These are phyloP conservation scores for Lasiurus cinereus DNA, from an alignment of 2,113 vertebrate species.

Conservation along the genomic window DNA sequence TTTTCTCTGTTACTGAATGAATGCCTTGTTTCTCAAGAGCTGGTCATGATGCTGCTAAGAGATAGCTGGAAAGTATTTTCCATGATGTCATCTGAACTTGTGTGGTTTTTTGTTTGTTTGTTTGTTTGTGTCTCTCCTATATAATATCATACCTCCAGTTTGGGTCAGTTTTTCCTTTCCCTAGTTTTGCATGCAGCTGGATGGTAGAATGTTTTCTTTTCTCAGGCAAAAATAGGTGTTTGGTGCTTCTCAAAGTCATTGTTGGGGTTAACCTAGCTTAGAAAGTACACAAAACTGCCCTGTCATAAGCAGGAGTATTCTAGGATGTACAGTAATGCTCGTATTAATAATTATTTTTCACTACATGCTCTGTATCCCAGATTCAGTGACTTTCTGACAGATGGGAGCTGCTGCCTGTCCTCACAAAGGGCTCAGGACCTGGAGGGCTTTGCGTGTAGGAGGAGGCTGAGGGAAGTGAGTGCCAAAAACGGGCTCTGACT, in stretches of 20 bases:
- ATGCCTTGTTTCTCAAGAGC: slow-evolving; percentile 8
- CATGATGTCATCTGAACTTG: slow-evolving; percentile 32
- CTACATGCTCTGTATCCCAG: slow-evolving; percentile 45
- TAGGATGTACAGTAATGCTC: background rate
- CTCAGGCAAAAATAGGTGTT: background rate
- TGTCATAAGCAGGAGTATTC: background rate
- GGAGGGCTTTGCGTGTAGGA: slow-evolving; percentile 86
- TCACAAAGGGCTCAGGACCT: slow-evolving; percentile 81
- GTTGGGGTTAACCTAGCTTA: background rate
- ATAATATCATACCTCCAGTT: background rate
- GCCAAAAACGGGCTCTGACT: slow-evolving; percentile 83
- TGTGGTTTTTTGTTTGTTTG: background rate
- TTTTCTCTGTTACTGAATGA: background rate
- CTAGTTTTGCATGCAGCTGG: background rate
- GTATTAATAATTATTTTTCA: slow-evolving; percentile 73
- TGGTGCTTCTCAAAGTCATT: background rate
- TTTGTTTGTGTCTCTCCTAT: background rate
- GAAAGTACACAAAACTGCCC: background rate
- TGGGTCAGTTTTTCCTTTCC: background rate
- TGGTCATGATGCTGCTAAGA: background rate
- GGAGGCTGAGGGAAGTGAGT: slow-evolving; percentile 85
- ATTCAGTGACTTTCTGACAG: slow-evolving; percentile 73
- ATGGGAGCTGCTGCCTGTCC: slow-evolving; percentile 84
- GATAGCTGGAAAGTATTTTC: slow-evolving; percentile 31
- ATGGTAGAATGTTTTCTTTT: background rate